These are phyloP conservation scores for Telmatochromis sp. DNA, from an alignment of 2,113 vertebrate species.

Conservation along the genomic window DNA sequence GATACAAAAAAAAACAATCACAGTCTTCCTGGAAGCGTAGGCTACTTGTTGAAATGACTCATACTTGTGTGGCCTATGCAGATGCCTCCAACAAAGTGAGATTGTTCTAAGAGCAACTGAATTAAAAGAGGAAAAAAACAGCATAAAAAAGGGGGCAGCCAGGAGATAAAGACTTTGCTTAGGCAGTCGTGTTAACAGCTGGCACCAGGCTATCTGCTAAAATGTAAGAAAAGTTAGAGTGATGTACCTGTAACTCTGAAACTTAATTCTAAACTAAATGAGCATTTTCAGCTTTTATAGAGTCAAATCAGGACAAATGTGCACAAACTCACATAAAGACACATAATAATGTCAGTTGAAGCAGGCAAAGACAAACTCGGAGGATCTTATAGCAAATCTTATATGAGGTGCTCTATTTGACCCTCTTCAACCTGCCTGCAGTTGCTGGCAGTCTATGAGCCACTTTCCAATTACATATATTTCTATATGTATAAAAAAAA, in stretches of 20 bases:
- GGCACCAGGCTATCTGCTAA: background rate
- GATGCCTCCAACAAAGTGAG: background rate
- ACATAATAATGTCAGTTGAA: background rate
- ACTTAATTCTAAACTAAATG: background rate
- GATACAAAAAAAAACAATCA: conserved; percentile 2
- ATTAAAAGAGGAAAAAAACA: background rate
- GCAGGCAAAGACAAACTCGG: background rate
- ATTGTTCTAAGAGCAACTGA: background rate
- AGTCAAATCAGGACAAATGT: background rate
- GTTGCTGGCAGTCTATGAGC: background rate
- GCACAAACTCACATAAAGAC: background rate
- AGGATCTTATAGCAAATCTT: background rate
- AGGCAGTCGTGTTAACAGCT: background rate
- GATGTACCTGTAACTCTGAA: background rate
- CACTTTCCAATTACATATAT: background rate
- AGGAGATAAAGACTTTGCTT: background rate
- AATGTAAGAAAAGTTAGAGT: background rate
- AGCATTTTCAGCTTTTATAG: background rate
- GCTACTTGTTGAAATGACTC: conserved; percentile 29
- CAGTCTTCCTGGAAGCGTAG: conserved; percentile 9
- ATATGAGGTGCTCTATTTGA: background rate
- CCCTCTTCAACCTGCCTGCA: background rate
- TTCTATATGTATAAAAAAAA: background rate
- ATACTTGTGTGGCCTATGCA: background rate
- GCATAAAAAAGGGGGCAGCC: background rate